Evolutionary conservation across 2,888 invertebrate species (phyloP).

Genomic region (Adelognathus sp.): DNA sequence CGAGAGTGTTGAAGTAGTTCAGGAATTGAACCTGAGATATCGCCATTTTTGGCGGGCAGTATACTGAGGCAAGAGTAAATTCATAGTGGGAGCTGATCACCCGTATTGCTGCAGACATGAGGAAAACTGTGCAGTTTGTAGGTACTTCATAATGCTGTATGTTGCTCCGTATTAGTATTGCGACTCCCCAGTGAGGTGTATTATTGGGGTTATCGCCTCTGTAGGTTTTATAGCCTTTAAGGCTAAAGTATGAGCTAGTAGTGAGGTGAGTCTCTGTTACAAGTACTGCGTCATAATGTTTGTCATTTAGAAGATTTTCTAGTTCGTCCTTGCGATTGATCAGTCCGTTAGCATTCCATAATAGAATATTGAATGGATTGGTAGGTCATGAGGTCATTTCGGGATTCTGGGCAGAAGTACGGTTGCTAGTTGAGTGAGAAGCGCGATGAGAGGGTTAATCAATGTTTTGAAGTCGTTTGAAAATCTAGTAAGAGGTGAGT

Average conservation of each 20-base stretch:
- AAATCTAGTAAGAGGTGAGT: no score
- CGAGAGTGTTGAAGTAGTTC: constrained; percentile 43
- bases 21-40: neutral
- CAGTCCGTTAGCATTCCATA: constrained; percentile 48
- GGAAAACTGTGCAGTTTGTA: neutral
- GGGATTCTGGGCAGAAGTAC: no score
- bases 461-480: no score
- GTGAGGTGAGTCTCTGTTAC: neutral
- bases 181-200: neutral
- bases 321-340: constrained; percentile 8
- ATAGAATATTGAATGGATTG: no score
- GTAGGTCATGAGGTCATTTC: no score
- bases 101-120: constrained; percentile 52
- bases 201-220: neutral
- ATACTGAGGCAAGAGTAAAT: constrained; percentile 21
- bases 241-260: neutral
- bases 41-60: constrained; percentile 26
- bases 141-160: no score
- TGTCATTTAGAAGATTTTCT: neutral
- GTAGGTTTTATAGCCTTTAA: neutral
- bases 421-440: no score
- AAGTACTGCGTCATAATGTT: neutral
- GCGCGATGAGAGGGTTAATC: no score
- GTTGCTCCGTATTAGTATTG: neutral
- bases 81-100: no score